Evolutionary conservation across 64 coral and sea anemone genomes (phyloP).

Genomic region (Stylophora pistillata): DNA sequence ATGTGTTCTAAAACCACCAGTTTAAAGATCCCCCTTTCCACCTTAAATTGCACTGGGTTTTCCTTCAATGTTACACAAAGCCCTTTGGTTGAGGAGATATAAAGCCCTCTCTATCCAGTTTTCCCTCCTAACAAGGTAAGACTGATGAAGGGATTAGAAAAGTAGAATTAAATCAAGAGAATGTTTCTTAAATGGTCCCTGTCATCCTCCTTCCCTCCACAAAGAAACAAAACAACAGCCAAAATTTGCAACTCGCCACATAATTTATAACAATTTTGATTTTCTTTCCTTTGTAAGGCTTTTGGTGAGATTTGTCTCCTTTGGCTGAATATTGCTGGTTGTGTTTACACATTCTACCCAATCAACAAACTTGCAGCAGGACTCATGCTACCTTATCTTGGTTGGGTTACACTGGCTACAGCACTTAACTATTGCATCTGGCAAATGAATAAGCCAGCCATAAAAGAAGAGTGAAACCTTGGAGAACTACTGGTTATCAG

Average conservation of each 20-base stretch:
- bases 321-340: constrained; percentile 54
- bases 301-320: constrained; percentile 51
- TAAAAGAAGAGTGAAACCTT: constrained; percentile 43
- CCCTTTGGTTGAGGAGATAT: no score
- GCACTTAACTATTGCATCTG: constrained; percentile 58
- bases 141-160: no score
- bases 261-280: neutral
- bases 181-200: no score
- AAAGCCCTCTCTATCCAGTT: no score
- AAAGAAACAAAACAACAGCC: no score
- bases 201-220: no score
- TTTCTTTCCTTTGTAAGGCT: constrained; percentile 21
- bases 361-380: constrained; percentile 58
- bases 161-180: no score
- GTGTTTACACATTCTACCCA: constrained; percentile 66
- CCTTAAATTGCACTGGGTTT: no score
- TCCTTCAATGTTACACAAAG: no score
- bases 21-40: no score
- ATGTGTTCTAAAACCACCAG: no score
- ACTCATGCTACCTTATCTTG: constrained; percentile 48
- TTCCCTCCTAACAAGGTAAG: no score
- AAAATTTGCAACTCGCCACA: neutral
- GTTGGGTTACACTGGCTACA: constrained; percentile 55
- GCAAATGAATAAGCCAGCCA: constrained; percentile 64
- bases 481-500: neutral